phyloP scores from a whole-genome alignment of 1,140 invertebrate species.

The Drosophila elegans region DNA sequence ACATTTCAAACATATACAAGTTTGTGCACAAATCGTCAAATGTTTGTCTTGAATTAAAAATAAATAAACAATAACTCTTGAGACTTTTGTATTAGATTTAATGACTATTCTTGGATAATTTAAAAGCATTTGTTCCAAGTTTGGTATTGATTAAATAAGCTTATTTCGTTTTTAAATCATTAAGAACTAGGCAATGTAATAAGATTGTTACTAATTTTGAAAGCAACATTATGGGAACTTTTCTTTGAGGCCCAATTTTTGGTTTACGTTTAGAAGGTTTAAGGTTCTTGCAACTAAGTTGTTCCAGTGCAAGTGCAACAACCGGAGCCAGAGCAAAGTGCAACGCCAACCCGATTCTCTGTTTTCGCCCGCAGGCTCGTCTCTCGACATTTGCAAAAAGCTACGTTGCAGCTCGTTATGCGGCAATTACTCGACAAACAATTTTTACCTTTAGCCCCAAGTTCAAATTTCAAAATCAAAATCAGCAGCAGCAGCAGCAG shows the following conservation, averaged over 20 bases:
- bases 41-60: too few species aligned
- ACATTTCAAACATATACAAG: too few species aligned
- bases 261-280: not conserved
- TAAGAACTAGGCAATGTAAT: too few species aligned
- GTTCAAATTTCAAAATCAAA: slow-evolving; percentile 83
- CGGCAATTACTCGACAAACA: slow-evolving; percentile 82
- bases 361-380: slow-evolving; percentile 43
- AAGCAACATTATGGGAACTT: too few species aligned
- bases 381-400: slow-evolving; percentile 53
- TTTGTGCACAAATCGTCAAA: too few species aligned
- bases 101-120: too few species aligned
- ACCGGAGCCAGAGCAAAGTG: slow-evolving; percentile 43
- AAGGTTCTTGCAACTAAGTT: not conserved
- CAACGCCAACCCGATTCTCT: slow-evolving; percentile 60
- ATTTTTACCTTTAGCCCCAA: slow-evolving; percentile 84
- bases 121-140: too few species aligned
- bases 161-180: too few species aligned
- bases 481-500: slow-evolving; percentile 54
- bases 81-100: too few species aligned
- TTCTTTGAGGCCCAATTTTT: not conserved
- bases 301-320: slow-evolving; percentile 31
- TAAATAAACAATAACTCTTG: too few species aligned
- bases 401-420: slow-evolving; percentile 69
- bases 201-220: too few species aligned
- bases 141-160: too few species aligned